Conservation (phyloP, 1,140 invertebrate species). For the Leptoteleia sp. region DNA sequence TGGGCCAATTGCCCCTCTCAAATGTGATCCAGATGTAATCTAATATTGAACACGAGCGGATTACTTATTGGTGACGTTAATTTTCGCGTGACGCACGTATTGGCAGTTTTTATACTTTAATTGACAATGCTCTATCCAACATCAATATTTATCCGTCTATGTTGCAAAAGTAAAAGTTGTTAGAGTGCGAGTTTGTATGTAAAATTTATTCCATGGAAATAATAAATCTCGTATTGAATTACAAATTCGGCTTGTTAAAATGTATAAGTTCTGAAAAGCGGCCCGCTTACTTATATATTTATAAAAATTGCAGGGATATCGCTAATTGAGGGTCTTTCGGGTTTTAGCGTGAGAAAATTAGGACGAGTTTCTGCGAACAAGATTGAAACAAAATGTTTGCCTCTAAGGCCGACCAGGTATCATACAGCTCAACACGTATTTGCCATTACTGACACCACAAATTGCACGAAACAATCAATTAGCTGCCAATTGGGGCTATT, state of each 20-base stretch:
- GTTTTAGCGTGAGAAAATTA: slow-evolving; percentile 59
- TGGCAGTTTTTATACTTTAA: slow-evolving; percentile 4
- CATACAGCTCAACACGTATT: too few relatives aligned
- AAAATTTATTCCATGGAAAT: background rate
- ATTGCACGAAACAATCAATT: slow-evolving; percentile 58
- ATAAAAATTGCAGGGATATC: slow-evolving; percentile 29
- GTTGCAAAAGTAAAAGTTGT: slow-evolving; percentile 32
- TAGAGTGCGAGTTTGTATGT: background rate
- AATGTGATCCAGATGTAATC: slow-evolving; percentile 53
- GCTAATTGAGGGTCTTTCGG: slow-evolving; percentile 39
- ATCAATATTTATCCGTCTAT: slow-evolving; percentile 3
- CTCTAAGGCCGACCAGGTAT: too few relatives aligned
- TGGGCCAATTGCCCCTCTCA: slow-evolving; percentile 28
- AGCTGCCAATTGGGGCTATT: slow-evolving; percentile 29
- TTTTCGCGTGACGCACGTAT: slow-evolving; percentile 4
- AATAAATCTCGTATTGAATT: slow-evolving; percentile 22
- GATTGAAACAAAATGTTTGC: too few relatives aligned
- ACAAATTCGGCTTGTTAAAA: slow-evolving; percentile 42
- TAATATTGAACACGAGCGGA: slow-evolving; percentile 35
- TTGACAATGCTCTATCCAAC: slow-evolving; percentile 17
- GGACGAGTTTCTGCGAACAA: too few relatives aligned
- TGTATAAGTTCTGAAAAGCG: slow-evolving; percentile 43
- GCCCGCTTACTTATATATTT: slow-evolving; percentile 37
- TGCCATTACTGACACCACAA: too few relatives aligned
- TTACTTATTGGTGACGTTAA: slow-evolving; percentile 18